A percentile compares a stretch with the other conserved stretches of the same genome.
phyloP scores from a whole-genome alignment of 92 coral and sea anemone genomes.

The Ricordea florida region DNA sequence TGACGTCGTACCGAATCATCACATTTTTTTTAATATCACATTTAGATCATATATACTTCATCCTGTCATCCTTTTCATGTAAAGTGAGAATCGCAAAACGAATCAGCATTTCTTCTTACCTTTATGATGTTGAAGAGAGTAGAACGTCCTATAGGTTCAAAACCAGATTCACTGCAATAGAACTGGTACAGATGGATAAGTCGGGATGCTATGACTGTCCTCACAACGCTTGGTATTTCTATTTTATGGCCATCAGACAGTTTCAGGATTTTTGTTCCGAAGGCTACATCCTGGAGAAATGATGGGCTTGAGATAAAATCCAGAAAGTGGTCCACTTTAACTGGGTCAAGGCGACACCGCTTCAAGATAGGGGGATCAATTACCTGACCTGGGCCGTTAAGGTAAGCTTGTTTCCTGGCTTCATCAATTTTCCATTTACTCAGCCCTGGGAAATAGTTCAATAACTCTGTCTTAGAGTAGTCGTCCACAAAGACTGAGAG shows the following conservation, averaged over 20 bases:
- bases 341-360: constrained; percentile 31
- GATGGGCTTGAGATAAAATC: constrained; percentile 51
- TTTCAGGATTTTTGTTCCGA: constrained; percentile 55
- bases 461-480: constrained; percentile 37
- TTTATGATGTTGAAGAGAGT: no score
- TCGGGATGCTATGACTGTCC: constrained; percentile 61
- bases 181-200: no score
- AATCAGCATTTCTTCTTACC: no score
- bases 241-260: constrained; percentile 53
- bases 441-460: constrained; percentile 17
- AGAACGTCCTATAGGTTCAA: no score
- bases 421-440: constrained; percentile 43
- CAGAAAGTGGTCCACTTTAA: constrained; percentile 37
- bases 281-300: constrained; percentile 65
- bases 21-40: no score
- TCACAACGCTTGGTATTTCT: constrained; percentile 67
- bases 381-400: constrained; percentile 28
- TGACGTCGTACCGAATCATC: no score
- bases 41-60: no score
- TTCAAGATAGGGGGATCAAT: constrained; percentile 21
- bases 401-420: constrained; percentile 38
- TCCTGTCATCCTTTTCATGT: no score
- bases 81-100: no score
- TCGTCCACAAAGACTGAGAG: constrained; percentile 36
- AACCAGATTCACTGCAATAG: no score